Evolutionary conservation across 1,140 invertebrate species (phyloP), one percentile per base, ranked within the genome.

Genomic region (Saxidomus purpurata): DNA sequence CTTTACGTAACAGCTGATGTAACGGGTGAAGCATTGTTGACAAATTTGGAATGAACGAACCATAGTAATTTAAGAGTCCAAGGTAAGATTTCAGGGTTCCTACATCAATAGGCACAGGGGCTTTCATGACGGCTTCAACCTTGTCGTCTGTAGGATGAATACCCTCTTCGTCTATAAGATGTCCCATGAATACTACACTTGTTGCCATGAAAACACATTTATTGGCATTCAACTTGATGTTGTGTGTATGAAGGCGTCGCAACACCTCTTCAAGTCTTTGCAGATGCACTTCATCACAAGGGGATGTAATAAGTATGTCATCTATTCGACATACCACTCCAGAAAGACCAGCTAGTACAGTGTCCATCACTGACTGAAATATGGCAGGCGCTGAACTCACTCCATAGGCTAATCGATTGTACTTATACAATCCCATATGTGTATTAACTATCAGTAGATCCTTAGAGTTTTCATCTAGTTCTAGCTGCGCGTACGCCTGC

Each of bases 331-430:
- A 63, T 17, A 80, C 61, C 9, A 89, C 88, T 36, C 52, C 15
- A 31, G 61, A 31, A 17, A 91, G 34, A 47, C 83, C 85, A 13
- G 43, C 47, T 19, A 82, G 40, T 19, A 89, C 31, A 49, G 85
- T 49, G 28, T 91, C 84, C 59, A 97, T 96, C 25, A 95, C 93
- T 85, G 94, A 43, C 91, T 97, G 96, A 89, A 97, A 97, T 85
- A 96, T 95, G n/a, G 94, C 92, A 28, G 96, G 96, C 0, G 96
- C 96, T 22, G 94, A 94, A 85, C 95, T 94, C 9, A 97, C 94
- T 15, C 96, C 96, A 94, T 96, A 97, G 8, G 79, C n/a, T 31
- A 97, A 87, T 4, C 96, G 80, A 40, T 95, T 96, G 25, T 96
- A 95, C 11, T 92, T 89, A 90, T 95, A 97, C n/a, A 96, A 80